Percentiles rank a stretch among this genome's conserved stretches.
These are phyloP conservation scores for Glomeris maerens DNA, from an alignment of 1,140 invertebrate species.

Conservation along the genomic window DNA sequence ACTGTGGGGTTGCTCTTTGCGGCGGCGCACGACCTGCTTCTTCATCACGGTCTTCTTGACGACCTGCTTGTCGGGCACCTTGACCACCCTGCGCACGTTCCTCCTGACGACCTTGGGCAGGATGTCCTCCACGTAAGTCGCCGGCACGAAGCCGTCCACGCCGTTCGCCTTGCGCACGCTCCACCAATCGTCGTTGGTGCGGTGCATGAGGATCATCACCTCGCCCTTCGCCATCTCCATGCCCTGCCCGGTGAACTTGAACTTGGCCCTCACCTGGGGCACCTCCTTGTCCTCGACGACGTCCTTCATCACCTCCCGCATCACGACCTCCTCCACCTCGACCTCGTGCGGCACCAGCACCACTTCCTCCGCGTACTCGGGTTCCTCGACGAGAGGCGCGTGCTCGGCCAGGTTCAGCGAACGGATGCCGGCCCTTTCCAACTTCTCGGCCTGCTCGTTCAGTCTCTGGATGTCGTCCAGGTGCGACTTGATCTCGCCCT, in stretches of 20 bases:
- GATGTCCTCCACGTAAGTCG: slow-evolving; percentile 89
- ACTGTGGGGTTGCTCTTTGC: neutral
- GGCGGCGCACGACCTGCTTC: slow-evolving; percentile 5
- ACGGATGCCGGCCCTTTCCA: slow-evolving; percentile 62
- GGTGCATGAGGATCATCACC: slow-evolving; percentile 78
- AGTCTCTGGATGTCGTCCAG: slow-evolving; percentile 73
- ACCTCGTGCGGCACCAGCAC: slow-evolving; percentile 70
- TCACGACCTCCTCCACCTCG: slow-evolving; percentile 76
- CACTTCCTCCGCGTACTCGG: slow-evolving; percentile 33
- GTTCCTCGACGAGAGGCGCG: slow-evolving; percentile 20
- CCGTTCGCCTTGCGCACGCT: slow-evolving; percentile 81
- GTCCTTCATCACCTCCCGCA: slow-evolving; percentile 64
- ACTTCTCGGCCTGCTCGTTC: slow-evolving; percentile 64
- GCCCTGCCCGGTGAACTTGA: slow-evolving; percentile 85
- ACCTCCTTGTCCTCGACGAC: slow-evolving; percentile 72
- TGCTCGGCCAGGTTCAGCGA: slow-evolving; percentile 35
- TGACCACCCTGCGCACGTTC: slow-evolving; percentile 65
- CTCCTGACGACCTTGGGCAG: slow-evolving; percentile 71
- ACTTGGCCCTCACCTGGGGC: slow-evolving; percentile 72
- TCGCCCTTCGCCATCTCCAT: slow-evolving; percentile 84
- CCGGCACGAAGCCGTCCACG: slow-evolving; percentile 89
- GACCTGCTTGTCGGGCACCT: slow-evolving; percentile 61
- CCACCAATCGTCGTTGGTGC: slow-evolving; percentile 98
- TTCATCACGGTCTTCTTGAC: slow-evolving; percentile 74
- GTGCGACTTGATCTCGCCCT: slow-evolving; percentile 84